Percentiles rank a stretch among this genome's conserved stretches.
phyloP scores from a whole-genome alignment of 2,888 invertebrate genomes.

The Platypus cylindrus region DNA sequence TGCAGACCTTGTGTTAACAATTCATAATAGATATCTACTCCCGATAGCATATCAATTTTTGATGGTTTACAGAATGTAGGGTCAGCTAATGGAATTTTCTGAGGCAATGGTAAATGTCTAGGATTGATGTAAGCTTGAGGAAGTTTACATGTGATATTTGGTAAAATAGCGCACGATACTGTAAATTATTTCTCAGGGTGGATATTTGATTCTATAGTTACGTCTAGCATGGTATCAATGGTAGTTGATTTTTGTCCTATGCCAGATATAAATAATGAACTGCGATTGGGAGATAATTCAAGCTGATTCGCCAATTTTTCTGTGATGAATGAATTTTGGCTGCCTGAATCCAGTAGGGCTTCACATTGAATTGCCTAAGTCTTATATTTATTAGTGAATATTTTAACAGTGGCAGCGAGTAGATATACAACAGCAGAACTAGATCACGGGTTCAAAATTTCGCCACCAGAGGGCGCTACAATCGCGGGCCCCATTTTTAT shows the following conservation, averaged over 20 bases:
- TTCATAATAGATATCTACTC: constrained; percentile 5
- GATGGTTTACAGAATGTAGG: not conserved
- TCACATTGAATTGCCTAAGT: no score
- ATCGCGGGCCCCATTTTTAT: no score
- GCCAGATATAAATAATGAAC: no score
- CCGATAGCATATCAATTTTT: constrained; percentile 4
- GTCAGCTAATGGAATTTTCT: constrained; percentile 1
- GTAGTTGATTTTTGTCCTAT: no score
- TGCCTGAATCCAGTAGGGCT: constrained; percentile 11
- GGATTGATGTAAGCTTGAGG: constrained; percentile 2
- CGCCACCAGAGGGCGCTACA: no score
- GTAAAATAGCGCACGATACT: constrained; percentile 4
- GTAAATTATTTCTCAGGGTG: constrained; percentile 3
- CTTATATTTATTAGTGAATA: no score
- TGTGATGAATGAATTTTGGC: constrained; percentile 13
- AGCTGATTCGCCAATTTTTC: constrained; percentile 5
- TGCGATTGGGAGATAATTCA: no score
- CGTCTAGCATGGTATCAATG: constrained; percentile 7
- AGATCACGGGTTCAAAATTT: no score
- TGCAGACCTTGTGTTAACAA: constrained; percentile 1
- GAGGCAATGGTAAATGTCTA: constrained; percentile 1
- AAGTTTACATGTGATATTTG: constrained; percentile 4
- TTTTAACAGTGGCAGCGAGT: no score
- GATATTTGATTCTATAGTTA: constrained; percentile 5
- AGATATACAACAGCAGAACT: no score